Evolutionary conservation across 2,113 vertebrate genomes (phyloP).

Genomic region (Phalacrocorax carbo): DNA sequence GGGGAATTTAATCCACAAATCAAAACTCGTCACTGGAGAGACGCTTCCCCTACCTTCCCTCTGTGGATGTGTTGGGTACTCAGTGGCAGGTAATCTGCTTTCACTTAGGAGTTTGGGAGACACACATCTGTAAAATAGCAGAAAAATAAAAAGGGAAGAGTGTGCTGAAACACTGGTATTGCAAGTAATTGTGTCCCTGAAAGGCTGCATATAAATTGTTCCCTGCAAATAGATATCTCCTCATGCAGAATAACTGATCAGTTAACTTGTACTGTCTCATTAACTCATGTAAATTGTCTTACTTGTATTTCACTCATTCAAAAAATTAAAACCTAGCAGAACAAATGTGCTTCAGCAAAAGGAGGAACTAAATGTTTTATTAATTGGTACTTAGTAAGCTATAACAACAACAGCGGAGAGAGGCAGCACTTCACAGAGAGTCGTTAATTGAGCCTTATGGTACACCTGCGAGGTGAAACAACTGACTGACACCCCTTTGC

Average conservation of each 20-base stretch:
- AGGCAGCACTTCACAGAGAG: not conserved
- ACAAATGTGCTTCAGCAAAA: not conserved
- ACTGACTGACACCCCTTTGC: not conserved
- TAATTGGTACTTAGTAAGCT: not conserved
- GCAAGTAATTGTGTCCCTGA: not conserved
- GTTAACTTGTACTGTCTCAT: conserved; percentile 5
- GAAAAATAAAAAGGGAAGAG: not conserved
- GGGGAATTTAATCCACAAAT: not conserved
- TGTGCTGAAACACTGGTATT: not conserved
- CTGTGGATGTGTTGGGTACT: not conserved
- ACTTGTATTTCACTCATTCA: conserved; percentile 8
- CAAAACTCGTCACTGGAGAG: not conserved
- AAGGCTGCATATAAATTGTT: not conserved
- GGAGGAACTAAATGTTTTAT: not conserved
- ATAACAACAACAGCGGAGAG: not conserved
- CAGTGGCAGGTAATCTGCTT: conserved; percentile 13
- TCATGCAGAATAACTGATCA: not conserved
- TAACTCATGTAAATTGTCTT: conserved; percentile 15
- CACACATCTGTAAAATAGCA: not conserved
- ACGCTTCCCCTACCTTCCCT: not conserved
- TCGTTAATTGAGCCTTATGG: not conserved
- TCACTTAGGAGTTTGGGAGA: not conserved
- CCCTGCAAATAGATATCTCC: not conserved
- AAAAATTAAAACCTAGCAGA: conserved; percentile 30
- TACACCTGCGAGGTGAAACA: not conserved